Conservation (phyloP, 2,888 invertebrate genomes). For the Phrixothrix hirtus region DNA sequence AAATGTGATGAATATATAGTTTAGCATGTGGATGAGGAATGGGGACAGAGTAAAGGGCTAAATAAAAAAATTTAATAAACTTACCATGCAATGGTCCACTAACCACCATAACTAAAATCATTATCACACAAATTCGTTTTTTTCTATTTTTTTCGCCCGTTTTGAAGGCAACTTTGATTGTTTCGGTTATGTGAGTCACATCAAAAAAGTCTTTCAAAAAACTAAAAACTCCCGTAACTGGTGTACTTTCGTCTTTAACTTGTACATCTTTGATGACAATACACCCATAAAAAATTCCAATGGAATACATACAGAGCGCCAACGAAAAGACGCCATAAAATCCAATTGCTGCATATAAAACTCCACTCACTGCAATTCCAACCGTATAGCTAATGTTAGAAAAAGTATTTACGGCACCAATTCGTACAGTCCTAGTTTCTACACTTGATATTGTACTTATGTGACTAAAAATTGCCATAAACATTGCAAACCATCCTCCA, state of each 20-base stretch:
- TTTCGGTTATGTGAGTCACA: constrained; percentile 71
- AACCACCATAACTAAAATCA: constrained; percentile 77
- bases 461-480: constrained; percentile 64
- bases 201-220: constrained; percentile 65
- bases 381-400: constrained; percentile 59
- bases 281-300: constrained; percentile 39
- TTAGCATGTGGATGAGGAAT: too few relatives aligned
- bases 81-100: constrained; percentile 80
- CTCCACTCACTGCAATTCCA: constrained; percentile 58
- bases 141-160: constrained; percentile 70
- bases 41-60: too few relatives aligned
- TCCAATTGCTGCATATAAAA: constrained; percentile 53
- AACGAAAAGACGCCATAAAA: constrained; percentile 44
- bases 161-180: constrained; percentile 75
- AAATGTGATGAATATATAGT: too few relatives aligned
- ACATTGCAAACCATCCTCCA: constrained; percentile 62
- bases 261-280: constrained; percentile 38
- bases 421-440: constrained; percentile 62
- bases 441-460: constrained; percentile 63
- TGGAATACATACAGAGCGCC: constrained; percentile 35
- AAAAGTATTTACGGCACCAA: constrained; percentile 63
- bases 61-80: constrained; percentile 43
- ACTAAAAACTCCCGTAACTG: constrained; percentile 38
- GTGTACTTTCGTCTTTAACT: background rate
- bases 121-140: constrained; percentile 71